phyloP scores from a whole-genome alignment of 2,113 vertebrate genomes.

The Alectura lathami region DNA sequence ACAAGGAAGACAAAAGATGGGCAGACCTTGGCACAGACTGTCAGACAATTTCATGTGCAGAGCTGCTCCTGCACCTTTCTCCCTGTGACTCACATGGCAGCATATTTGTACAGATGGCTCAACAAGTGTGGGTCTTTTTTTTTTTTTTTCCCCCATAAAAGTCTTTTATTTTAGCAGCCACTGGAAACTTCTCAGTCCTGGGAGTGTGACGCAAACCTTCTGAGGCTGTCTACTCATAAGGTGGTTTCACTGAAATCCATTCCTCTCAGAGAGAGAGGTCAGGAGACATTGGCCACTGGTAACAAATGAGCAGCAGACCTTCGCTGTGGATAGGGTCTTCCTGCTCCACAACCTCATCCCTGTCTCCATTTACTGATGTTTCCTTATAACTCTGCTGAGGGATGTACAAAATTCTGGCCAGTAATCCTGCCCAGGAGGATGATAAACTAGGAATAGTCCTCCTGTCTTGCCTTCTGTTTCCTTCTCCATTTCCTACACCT shows the following conservation, averaged over 20 bases:
- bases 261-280: neutral
- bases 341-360: neutral
- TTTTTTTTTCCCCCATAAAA: neutral
- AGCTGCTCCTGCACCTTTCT: neutral
- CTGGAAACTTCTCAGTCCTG: neutral
- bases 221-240: neutral
- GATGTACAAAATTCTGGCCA: neutral
- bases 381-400: neutral
- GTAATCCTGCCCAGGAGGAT: neutral
- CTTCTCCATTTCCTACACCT: neutral
- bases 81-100: neutral
- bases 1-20: neutral
- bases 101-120: neutral
- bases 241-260: neutral
- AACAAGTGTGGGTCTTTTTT: fast-evolving
- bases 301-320: neutral
- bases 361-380: neutral
- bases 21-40: neutral
- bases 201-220: neutral
- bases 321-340: neutral
- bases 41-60: fast-evolving
- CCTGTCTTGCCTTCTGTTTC: neutral
- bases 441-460: neutral
- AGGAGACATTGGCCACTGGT: neutral
- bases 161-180: neutral